These are phyloP conservation scores for Pachypanchax playfairii DNA, from an alignment of 2,113 vertebrate genomes.

Conservation along the genomic window DNA sequence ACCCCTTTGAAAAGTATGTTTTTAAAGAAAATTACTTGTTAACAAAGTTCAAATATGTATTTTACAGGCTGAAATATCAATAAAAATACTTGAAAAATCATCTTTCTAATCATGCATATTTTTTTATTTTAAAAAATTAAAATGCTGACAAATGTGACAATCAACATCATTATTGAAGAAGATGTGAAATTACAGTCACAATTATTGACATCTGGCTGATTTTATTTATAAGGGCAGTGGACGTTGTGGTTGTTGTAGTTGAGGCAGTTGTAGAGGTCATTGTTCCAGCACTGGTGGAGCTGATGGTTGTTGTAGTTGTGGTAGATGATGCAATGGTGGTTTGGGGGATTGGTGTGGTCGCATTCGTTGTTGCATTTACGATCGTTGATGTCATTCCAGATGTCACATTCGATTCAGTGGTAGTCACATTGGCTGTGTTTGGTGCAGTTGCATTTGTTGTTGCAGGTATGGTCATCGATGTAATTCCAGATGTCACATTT, in stretches of 20 bases:
- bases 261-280: neutral
- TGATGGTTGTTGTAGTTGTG: neutral
- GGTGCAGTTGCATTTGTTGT: neutral
- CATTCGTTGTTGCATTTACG: neutral
- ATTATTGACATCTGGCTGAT: neutral
- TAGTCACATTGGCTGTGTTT: neutral
- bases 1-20: too few species aligned
- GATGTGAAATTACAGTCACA: neutral
- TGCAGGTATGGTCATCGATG: too few species aligned
- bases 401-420: neutral
- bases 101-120: too few species aligned
- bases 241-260: neutral
- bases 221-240: neutral
- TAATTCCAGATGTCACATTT: too few species aligned
- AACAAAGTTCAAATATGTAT: too few species aligned
- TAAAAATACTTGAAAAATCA: too few species aligned
- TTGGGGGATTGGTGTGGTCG: neutral
- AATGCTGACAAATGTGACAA: neutral
- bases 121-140: too few species aligned
- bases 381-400: accelerated
- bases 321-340: neutral
- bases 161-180: neutral
- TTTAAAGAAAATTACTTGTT: too few species aligned
- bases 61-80: too few species aligned
- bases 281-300: too few species aligned